Evolutionary conservation across 2,113 vertebrate genomes (phyloP).

Genomic region (Onychostoma macrolepis): DNA sequence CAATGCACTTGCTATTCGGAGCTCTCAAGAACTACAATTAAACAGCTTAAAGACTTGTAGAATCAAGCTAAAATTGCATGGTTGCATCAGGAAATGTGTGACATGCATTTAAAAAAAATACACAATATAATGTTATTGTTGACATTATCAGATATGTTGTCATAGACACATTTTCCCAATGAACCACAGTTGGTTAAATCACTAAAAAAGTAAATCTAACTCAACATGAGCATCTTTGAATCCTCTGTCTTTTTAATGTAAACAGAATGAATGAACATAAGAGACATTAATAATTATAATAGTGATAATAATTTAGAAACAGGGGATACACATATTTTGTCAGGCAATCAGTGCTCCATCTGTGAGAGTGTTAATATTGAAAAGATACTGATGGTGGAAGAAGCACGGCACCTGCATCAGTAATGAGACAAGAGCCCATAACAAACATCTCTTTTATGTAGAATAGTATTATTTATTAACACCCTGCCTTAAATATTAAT

Average conservation of each 20-base stretch:
- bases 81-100: neutral
- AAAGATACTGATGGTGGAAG: slow-evolving; percentile 73
- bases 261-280: slow-evolving; percentile 64
- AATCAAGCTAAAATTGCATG: no score
- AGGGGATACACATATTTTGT: slow-evolving; percentile 74
- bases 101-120: neutral
- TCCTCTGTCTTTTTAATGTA: slow-evolving; percentile 52
- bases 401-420: slow-evolving; percentile 68
- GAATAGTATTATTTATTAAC: slow-evolving; percentile 78
- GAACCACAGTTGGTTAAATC: neutral
- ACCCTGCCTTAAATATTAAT: slow-evolving; percentile 77
- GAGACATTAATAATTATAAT: slow-evolving; percentile 71
- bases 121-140: neutral
- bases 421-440: slow-evolving; percentile 71
- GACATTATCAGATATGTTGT: neutral
- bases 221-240: neutral
- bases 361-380: slow-evolving; percentile 77
- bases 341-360: slow-evolving; percentile 76
- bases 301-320: slow-evolving; percentile 70
- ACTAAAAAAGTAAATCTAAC: neutral
- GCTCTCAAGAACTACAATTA: neutral
- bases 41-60: neutral
- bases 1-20: neutral
- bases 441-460: slow-evolving; percentile 74
- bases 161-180: neutral